Base-by-base conservation (phyloP, 30 jellyfish, hydroid and myxozoan species). In the Nemopilema nomurai region DNA sequence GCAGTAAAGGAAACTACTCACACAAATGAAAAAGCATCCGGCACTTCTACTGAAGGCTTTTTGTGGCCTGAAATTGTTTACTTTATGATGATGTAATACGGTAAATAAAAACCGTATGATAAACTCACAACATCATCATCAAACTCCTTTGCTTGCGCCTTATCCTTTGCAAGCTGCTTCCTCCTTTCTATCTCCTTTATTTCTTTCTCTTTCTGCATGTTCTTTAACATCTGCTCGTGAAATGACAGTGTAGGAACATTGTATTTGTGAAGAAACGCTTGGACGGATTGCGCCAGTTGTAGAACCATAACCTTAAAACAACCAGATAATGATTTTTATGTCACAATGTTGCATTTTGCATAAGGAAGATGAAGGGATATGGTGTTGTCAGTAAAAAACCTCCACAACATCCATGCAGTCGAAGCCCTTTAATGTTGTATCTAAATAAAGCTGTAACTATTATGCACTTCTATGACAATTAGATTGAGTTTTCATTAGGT, bases 201-300 rank as follows among this genome's bases (percentile, higher is more conserved):
- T 65, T 87, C 92, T 66, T 88, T 95, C 69, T 88, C 92, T 28
- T 84, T 88, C 63, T 67, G 91, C 80, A 51, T 63, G 64, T 93
- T 88, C 67, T 86, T 77, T 49, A 93, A 62, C 98, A 93, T 93
- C 70, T 93, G 98, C 31, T 93, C 98, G 67, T 80, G 90, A 32
- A 93, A 88, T 0, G 98, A 93, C 41, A 93, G 66, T 19, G 88
- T 77, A 27, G 98, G 98, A 24, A 83, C 87, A 70, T 93, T 93
- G 72, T 93, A 91, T 27, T 80, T 85, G 88, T 93, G 97, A 20
- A 93, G 94, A 69, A 83, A 93, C 1, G 90, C 84, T 67, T 93
- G 98, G 66, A 89, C 91, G 19, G 87, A 77, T 62, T 89, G 97
- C 1, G 98, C 97, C 20, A 93, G 96, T 51, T 93, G 97, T 27